Percentiles rank a stretch among this genome's conserved stretches.
Evolutionary conservation across 2,797 vertebrate species (phyloP).

Genomic region (Gymnocypris eckloni): DNA sequence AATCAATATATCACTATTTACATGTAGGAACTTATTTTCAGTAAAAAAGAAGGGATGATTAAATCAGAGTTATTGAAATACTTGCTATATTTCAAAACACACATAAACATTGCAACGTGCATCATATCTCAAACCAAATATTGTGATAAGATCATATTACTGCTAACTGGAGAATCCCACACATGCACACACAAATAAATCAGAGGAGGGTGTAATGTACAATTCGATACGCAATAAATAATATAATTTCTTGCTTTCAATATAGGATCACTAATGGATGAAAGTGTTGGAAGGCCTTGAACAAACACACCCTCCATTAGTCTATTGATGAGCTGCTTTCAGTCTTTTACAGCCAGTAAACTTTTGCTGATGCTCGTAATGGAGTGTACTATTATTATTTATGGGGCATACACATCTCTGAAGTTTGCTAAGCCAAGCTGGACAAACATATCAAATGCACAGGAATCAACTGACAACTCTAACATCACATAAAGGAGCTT

Average conservation of each 20-base stretch:
- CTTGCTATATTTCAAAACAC: neutral
- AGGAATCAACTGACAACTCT: neutral
- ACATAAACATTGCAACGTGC: neutral
- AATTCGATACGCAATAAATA: neutral
- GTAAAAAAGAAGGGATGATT: neutral
- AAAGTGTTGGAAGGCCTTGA: slow-evolving; percentile 25
- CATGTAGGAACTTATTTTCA: neutral
- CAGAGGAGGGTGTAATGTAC: neutral
- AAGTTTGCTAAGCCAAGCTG: neutral
- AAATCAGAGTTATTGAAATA: neutral
- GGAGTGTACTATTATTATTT: neutral
- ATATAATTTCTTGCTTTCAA: slow-evolving; percentile 18
- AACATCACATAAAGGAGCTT: neutral
- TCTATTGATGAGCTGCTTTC: slow-evolving; percentile 20
- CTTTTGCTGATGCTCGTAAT: neutral
- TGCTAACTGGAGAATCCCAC: neutral
- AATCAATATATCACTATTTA: neutral
- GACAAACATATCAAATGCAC: neutral
- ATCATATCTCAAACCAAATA: neutral
- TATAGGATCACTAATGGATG: slow-evolving; percentile 24
- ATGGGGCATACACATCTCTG: too few species aligned
- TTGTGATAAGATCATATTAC: neutral
- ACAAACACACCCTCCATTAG: slow-evolving; percentile 48
- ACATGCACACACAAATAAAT: neutral
- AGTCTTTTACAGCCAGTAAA: neutral